Evolutionary conservation across 2,113 vertebrate genomes (phyloP).

Genomic region (Cyphomyrus discorhynchus): DNA sequence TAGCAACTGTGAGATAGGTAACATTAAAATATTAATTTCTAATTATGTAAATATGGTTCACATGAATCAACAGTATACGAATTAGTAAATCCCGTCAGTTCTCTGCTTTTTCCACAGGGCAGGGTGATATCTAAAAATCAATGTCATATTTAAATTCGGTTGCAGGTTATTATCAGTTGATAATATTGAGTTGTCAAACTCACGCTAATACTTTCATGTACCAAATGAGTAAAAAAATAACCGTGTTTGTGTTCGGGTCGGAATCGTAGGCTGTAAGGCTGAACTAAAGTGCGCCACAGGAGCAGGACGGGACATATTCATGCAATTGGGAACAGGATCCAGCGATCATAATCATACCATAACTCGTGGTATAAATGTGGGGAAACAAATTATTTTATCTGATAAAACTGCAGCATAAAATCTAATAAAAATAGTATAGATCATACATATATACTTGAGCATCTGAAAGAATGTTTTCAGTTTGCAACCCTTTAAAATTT

Average conservation of each 20-base stretch:
- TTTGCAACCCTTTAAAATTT: not conserved
- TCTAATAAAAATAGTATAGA: not conserved
- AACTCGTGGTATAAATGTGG: too few species aligned
- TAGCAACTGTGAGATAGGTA: not conserved
- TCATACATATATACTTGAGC: not conserved
- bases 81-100: not conserved
- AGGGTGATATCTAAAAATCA: not conserved
- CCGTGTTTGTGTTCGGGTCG: not conserved
- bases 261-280: not conserved
- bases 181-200: not conserved
- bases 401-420: too few species aligned
- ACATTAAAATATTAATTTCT: not conserved
- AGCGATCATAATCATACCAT: too few species aligned
- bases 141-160: not conserved
- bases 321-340: not conserved
- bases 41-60: not conserved
- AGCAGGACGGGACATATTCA: not conserved
- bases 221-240: too few species aligned
- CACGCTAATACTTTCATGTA: not conserved
- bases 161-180: not conserved
- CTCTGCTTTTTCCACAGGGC: not conserved
- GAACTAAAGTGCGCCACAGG: not conserved
- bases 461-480: not conserved
- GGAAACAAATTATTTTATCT: too few species aligned
- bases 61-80: not conserved